Evolutionary conservation across 2,113 vertebrate species (phyloP).

Genomic region (Bucco capensis): DNA sequence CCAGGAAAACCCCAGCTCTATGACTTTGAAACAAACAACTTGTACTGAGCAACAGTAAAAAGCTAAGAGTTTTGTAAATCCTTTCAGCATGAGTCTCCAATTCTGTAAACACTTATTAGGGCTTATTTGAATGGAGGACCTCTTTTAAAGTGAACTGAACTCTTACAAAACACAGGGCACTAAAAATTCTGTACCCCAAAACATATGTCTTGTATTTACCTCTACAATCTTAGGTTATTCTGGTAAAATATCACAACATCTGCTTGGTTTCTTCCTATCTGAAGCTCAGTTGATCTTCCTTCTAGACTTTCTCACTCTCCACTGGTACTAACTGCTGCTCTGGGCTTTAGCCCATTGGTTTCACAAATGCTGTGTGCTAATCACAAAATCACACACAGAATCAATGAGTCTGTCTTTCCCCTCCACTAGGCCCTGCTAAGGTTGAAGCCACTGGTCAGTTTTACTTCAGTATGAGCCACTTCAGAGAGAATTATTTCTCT

Average conservation of each 20-base stretch:
- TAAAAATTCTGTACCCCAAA: not conserved
- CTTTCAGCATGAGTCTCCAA: not conserved
- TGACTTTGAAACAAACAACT: not conserved
- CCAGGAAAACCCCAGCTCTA: not conserved
- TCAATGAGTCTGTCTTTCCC: not conserved
- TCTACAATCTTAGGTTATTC: not conserved
- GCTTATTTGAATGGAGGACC: not conserved
- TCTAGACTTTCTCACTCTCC: not conserved
- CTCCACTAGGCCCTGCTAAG: not conserved
- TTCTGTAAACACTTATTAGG: not conserved
- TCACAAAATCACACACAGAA: no score
- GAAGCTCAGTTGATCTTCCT: not conserved
- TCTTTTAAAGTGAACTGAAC: not conserved
- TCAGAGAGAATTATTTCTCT: not conserved
- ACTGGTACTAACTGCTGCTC: not conserved
- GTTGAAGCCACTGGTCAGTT: not conserved
- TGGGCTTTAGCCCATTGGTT: not conserved
- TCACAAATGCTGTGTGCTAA: not conserved
- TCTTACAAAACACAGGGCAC: not conserved
- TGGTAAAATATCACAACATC: not conserved
- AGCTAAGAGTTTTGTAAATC: not conserved
- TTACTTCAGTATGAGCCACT: not conserved
- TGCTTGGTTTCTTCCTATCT: not conserved
- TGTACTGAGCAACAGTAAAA: not conserved
- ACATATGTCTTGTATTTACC: not conserved